Percentiles rank a stretch among this genome's conserved stretches.
These are phyloP conservation scores for Salvelinus sp. DNA, from an alignment of 2,113 vertebrate genomes.

Conservation along the genomic window DNA sequence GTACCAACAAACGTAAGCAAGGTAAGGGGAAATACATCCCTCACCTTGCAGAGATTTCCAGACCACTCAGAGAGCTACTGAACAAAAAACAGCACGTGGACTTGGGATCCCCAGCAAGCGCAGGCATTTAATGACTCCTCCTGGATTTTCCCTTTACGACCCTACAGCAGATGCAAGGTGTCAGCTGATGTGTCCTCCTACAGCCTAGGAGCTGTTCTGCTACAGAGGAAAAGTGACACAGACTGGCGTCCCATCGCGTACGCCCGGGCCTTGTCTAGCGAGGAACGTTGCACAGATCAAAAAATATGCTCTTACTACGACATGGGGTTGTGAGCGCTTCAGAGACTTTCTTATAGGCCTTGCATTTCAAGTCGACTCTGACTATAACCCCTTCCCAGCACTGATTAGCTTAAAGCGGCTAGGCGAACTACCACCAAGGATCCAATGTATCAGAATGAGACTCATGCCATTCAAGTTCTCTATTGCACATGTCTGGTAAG, in stretches of 20 bases:
- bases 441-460: not conserved
- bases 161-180: constrained; percentile 2
- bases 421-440: constrained; percentile 13
- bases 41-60: constrained; percentile 14
- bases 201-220: constrained; percentile 17
- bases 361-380: constrained; percentile 3
- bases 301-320: constrained; percentile 13
- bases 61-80: constrained; percentile 19
- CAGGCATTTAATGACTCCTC: constrained; percentile 3
- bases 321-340: constrained; percentile 28
- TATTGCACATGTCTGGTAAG: not conserved
- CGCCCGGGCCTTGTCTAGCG: not conserved
- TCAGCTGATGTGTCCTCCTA: constrained; percentile 26
- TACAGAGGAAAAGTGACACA: not conserved
- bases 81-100: constrained; percentile 4
- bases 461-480: constrained; percentile 2
- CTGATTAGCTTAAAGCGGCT: constrained; percentile 7
- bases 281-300: constrained; percentile 13
- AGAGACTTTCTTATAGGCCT: constrained; percentile 7
- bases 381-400: constrained; percentile 19
- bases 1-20: not conserved
- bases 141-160: constrained; percentile 6
- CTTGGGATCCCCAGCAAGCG: constrained; percentile 9
- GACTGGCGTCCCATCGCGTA: constrained; percentile 1
- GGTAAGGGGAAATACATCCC: constrained; percentile 22